phyloP scores from a whole-genome alignment of 2,113 vertebrate species.

The Vireo altiloquus region DNA sequence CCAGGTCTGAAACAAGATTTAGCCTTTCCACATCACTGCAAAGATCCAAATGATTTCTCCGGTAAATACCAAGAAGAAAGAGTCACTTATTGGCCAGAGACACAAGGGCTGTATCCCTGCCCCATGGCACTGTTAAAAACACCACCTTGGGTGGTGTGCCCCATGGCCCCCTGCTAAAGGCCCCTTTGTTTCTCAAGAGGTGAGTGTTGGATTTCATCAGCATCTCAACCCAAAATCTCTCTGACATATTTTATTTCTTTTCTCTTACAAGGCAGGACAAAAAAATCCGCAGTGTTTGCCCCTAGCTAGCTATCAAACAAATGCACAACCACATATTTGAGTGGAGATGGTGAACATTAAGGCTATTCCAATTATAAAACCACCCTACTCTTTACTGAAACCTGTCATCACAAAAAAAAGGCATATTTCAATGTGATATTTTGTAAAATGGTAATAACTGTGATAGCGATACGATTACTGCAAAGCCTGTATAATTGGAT shows the following conservation, averaged over 20 bases:
- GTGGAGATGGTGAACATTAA: background rate
- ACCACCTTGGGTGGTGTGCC: too few relatives aligned
- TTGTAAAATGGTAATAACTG: background rate
- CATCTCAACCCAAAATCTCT: background rate
- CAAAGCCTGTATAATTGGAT: background rate
- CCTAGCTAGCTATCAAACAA: background rate
- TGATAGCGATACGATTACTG: background rate
- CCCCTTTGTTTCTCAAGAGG: background rate
- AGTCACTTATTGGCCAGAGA: background rate
- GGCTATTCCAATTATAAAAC: background rate
- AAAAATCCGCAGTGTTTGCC: background rate
- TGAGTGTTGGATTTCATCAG: background rate
- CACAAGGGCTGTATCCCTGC: background rate
- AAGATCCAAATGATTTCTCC: background rate
- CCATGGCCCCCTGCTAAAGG: background rate
- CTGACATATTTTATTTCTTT: background rate
- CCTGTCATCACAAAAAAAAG: background rate
- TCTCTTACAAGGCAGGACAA: background rate
- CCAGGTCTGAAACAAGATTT: background rate
- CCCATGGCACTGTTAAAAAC: accelerated
- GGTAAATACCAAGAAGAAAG: background rate
- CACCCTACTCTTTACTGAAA: background rate
- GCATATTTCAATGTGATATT: background rate
- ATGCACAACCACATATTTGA: background rate
- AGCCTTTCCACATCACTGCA: background rate